A percentile compares a stretch with the other conserved stretches of the same genome.
phyloP scores from a whole-genome alignment of 2,797 vertebrate genomes.

The Paramormyrops hopkinsi region DNA sequence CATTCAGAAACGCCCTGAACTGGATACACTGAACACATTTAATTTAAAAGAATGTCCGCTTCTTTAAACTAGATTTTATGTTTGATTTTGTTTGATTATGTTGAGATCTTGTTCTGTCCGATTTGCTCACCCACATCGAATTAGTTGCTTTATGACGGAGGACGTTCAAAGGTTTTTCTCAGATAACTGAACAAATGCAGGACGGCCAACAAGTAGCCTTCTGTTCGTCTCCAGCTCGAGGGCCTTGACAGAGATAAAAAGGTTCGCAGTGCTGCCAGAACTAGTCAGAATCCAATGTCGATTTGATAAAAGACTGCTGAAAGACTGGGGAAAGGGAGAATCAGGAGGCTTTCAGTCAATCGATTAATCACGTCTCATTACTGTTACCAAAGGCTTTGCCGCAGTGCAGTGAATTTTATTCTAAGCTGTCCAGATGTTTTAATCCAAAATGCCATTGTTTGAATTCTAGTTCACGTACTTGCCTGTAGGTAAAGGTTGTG shows the following conservation, averaged over 20 bases:
- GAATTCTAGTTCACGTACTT: not conserved
- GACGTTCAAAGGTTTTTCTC: constrained; percentile 4
- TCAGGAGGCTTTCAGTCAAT: constrained; percentile 17
- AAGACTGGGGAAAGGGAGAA: constrained; percentile 19
- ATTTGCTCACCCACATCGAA: constrained; percentile 13
- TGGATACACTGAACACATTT: not conserved
- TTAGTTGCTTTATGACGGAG: constrained; percentile 11
- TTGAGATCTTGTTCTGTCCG: not conserved
- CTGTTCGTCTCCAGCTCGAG: constrained; percentile 23
- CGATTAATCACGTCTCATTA: not conserved
- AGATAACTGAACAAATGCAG: constrained; percentile 14
- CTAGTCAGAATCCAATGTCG: constrained; percentile 30
- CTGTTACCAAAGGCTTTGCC: not conserved
- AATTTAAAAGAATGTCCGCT: not conserved
- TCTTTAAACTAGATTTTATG: not conserved
- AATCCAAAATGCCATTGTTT: not conserved
- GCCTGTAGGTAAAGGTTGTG: not conserved
- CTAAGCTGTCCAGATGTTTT: not conserved
- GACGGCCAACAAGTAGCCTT: constrained; percentile 27
- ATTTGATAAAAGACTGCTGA: constrained; percentile 26
- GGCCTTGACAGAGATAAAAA: constrained; percentile 29
- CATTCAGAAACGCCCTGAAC: not conserved
- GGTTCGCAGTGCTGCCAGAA: constrained; percentile 28
- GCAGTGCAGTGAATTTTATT: not conserved
- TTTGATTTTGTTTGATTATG: not conserved